phyloP scores from a whole-genome alignment of 2,888 invertebrate genomes.

The Encarsia formosa region DNA sequence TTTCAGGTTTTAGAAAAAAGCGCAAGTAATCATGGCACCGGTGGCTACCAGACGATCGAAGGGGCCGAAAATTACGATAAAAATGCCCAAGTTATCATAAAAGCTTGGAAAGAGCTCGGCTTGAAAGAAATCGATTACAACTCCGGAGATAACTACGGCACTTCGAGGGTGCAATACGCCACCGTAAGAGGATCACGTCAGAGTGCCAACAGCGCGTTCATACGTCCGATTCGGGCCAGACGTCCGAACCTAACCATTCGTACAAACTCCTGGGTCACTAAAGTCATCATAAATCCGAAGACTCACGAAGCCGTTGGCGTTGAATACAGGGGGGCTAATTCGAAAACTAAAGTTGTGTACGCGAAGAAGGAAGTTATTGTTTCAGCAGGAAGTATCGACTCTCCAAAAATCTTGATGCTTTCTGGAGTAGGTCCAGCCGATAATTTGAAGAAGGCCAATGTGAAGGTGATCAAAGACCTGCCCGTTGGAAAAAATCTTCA shows the following conservation, averaged over 20 bases:
- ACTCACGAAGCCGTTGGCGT: conserved; percentile 50
- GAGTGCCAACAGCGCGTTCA: conserved; percentile 62
- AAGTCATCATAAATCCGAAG: conserved; percentile 52
- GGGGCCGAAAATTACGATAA: conserved; percentile 49
- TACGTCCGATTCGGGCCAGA: conserved; percentile 60
- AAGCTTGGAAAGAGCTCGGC: conserved; percentile 62
- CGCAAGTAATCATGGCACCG: not conserved
- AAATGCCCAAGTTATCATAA: conserved; percentile 56
- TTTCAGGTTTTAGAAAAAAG: not conserved
- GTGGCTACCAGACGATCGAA: conserved; percentile 5
- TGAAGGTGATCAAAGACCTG: conserved; percentile 47
- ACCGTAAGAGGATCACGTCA: conserved; percentile 58
- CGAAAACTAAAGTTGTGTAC: conserved; percentile 41
- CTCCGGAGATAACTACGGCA: conserved; percentile 57
- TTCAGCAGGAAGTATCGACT: conserved; percentile 53
- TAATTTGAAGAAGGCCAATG: conserved; percentile 45
- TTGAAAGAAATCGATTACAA: conserved; percentile 59
- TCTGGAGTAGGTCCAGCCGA: conserved; percentile 54
- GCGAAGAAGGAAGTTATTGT: conserved; percentile 53
- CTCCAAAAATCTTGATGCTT: conserved; percentile 54
- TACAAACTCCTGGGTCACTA: conserved; percentile 54
- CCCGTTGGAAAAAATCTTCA: conserved; percentile 54
- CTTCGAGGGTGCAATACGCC: conserved; percentile 61
- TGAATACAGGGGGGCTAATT: conserved; percentile 42
- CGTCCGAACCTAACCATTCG: conserved; percentile 45